Base-by-base conservation (phyloP, 2,113 vertebrate species). In the Solea senegalensis region DNA sequence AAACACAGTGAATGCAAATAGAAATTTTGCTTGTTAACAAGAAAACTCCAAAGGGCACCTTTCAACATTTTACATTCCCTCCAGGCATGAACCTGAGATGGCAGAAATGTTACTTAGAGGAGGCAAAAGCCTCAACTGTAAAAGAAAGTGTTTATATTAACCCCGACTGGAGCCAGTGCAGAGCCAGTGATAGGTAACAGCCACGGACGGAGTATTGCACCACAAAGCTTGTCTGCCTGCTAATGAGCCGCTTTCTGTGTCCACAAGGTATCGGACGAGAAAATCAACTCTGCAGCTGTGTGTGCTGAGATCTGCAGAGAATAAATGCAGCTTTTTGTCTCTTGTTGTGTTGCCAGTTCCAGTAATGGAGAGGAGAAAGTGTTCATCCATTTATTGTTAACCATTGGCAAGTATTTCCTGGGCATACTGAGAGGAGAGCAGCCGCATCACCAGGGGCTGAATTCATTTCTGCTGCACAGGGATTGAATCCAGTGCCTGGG, bases 201-300 rank as follows among this genome's bases (percentile, higher is more conserved):
- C 14, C 11, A 45, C 9, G 21, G 43, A 28, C 5, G 2, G 60
- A n/a, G 60, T 62, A 9, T 6, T 49, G 21, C 26, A 34, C 13
- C 44, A 62, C 59, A 34, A 45, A 45, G 59, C 43, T 48, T 28
- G 50, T 54, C 39, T 44, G 50, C 16, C 50, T 53, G 63, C 49
- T 44, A 53, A 65, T 65, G 50, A 65, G 50, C 16, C 2, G 51
- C 21, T n/a, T 6, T 44, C 12, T 66, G 12, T 43, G 12, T 65
- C 39, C 63, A 65, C 12, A 26, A 44, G n/a, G 39, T 2, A 8
- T 26, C 45, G 21, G 41, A 54, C 41, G 45, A 34, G 13, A 55
- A 26, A 66, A 15, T 54, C 7, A 45, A 65, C 16, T 65, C 8
- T 43, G 41, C 50, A 55, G 51, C 14, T 46, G 41, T 44, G 16